Evolutionary conservation across 2,113 vertebrate species (phyloP).

Genomic region (Progne subis): DNA sequence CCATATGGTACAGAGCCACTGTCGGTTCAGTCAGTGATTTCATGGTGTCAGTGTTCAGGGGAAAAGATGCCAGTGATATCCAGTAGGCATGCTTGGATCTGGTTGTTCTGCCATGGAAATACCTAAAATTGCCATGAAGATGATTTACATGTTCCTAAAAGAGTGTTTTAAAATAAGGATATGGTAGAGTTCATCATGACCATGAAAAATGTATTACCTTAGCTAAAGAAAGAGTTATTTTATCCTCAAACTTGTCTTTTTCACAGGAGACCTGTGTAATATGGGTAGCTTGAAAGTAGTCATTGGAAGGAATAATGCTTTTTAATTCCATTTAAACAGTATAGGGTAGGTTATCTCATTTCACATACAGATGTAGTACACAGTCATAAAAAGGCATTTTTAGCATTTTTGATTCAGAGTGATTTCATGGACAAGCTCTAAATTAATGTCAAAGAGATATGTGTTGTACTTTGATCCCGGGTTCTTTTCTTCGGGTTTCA

Average conservation of each 20-base stretch:
- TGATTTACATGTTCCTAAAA: not conserved
- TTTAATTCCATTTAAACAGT: not conserved
- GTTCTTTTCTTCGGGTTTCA: not conserved
- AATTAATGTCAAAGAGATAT: not conserved
- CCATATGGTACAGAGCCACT: not conserved
- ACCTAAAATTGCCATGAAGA: conserved; percentile 33
- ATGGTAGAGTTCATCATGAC: not conserved
- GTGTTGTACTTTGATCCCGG: not conserved
- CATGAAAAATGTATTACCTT: conserved; percentile 21
- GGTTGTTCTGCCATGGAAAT: conserved; percentile 1
- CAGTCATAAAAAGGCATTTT: not conserved
- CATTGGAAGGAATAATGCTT: not conserved
- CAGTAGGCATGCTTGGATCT: not conserved
- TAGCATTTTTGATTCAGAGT: not conserved
- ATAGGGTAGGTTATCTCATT: not conserved
- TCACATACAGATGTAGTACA: not conserved
- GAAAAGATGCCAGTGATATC: not conserved
- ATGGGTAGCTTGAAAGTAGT: not conserved
- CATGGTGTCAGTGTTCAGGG: conserved; percentile 17
- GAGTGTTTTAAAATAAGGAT: not conserved
- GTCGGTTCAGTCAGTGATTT: not conserved
- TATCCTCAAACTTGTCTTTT: not conserved
- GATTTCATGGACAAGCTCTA: not conserved
- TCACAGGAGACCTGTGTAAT: not conserved
- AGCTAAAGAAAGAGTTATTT: conserved; percentile 1